phyloP scores from a whole-genome alignment of 2,888 invertebrate genomes.

The Leucophenga maculata region DNA sequence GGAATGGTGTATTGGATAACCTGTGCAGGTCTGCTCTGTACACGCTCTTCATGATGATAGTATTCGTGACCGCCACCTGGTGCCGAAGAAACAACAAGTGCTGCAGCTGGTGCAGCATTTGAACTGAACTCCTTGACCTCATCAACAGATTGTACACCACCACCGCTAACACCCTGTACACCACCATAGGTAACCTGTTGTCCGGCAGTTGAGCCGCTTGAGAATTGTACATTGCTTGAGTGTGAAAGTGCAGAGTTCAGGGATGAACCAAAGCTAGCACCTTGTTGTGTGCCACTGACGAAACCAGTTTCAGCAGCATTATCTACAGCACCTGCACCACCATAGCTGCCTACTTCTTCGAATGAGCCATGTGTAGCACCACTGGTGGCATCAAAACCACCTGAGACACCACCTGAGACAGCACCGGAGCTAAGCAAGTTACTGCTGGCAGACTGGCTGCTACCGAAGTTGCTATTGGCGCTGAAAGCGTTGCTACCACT shows the following conservation, averaged over 20 bases:
- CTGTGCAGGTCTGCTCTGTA: conserved; percentile 48
- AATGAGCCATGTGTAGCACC: conserved; percentile 39
- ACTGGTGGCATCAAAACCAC: conserved; percentile 27
- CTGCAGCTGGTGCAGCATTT: conserved; percentile 9
- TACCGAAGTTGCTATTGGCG: conserved; percentile 2
- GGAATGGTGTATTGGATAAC: conserved; percentile 48
- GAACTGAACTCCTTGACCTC: conserved; percentile 34
- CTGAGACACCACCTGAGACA: conserved; percentile 38
- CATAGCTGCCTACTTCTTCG: conserved; percentile 59
- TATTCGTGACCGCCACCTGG: conserved; percentile 51
- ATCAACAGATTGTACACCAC: not conserved
- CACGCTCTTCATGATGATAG: conserved; percentile 50
- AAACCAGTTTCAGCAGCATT: conserved; percentile 33
- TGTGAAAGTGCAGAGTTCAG: conserved; percentile 53
- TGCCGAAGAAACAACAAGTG: conserved; percentile 37
- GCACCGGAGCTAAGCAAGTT: conserved; percentile 53
- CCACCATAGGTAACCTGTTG: conserved; percentile 52
- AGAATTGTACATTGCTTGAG: conserved; percentile 53
- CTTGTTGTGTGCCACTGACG: conserved; percentile 24
- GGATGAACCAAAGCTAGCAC: conserved; percentile 46
- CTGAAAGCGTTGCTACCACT: not conserved
- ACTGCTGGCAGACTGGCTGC: conserved; percentile 37
- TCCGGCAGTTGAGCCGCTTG: conserved; percentile 47
- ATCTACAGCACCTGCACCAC: conserved; percentile 56
- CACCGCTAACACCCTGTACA: conserved; percentile 39